Percentiles rank a stretch among this genome's conserved stretches.
Evolutionary conservation across 2,113 vertebrate species (phyloP).

Genomic region (Hydropotes inermis): DNA sequence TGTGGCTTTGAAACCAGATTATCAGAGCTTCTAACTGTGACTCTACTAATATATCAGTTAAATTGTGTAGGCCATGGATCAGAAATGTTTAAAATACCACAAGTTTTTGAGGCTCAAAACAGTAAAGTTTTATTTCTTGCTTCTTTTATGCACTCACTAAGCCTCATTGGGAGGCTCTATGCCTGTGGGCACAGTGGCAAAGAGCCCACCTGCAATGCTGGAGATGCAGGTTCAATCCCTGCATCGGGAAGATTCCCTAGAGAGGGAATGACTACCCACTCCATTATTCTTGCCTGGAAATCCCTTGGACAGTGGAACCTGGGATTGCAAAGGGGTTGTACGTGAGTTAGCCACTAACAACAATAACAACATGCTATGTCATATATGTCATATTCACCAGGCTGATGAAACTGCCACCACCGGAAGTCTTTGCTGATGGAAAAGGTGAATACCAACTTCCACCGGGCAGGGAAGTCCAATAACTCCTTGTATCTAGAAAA

Average conservation of each 20-base stretch:
- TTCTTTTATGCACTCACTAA: not conserved
- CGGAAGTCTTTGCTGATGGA: not conserved
- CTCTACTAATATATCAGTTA: not conserved
- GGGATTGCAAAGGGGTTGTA: not conserved
- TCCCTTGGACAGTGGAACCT: not conserved
- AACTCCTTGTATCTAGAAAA: not conserved
- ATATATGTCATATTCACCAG: not conserved
- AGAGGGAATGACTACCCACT: not conserved
- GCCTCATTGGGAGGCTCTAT: rapidly evolving
- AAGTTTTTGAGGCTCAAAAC: not conserved
- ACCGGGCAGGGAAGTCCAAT: not conserved
- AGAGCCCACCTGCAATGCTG: not conserved
- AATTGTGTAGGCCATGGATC: not conserved
- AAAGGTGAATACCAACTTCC: not conserved
- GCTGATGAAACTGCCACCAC: not conserved
- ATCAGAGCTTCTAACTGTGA: not conserved
- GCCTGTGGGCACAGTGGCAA: not conserved
- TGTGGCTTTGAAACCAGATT: not conserved
- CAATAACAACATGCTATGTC: rapidly evolving
- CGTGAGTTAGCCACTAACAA: not conserved
- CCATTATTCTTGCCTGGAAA: not conserved
- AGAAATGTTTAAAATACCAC: not conserved
- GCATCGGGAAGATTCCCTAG: not conserved
- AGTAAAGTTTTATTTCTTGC: not conserved
- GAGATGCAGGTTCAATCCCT: not conserved